Evolutionary conservation across 2,113 vertebrate genomes (phyloP).

Genomic region (Tachuris rubrigastra): DNA sequence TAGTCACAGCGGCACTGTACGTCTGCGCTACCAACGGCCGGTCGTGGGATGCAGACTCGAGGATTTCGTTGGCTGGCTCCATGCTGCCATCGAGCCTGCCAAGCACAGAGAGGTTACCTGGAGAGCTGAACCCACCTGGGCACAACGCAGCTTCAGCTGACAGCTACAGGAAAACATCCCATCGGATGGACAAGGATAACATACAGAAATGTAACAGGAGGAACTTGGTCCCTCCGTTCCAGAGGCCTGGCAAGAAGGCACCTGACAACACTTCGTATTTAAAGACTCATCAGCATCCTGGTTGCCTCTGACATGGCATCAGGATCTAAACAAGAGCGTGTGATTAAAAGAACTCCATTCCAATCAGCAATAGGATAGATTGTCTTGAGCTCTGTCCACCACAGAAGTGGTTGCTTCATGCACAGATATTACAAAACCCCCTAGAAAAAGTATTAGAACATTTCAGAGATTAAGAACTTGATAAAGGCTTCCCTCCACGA

Average conservation of each 20-base stretch:
- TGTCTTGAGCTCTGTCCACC: neutral
- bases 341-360: neutral
- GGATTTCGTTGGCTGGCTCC: constrained; percentile 90
- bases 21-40: constrained; percentile 88
- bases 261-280: neutral
- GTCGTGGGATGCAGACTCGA: constrained; percentile 91
- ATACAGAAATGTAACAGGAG: neutral
- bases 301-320: neutral
- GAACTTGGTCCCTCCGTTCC: too few relatives aligned
- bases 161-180: neutral
- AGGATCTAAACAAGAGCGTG: neutral
- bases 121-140: neutral
- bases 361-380: neutral
- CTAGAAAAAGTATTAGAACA: neutral
- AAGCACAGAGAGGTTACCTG: neutral
- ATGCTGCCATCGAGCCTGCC: constrained; percentile 91
- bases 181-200: neutral
- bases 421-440: neutral
- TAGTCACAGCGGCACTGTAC: constrained; percentile 83
- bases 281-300: neutral
- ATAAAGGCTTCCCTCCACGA: neutral
- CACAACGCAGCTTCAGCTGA: neutral
- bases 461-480: neutral
- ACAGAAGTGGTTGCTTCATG: neutral
- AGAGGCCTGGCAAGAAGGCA: neutral